These are phyloP conservation scores for Cladopsammia gracilis DNA, from an alignment of 64 coral and sea anemone genomes.

Conservation along the genomic window DNA sequence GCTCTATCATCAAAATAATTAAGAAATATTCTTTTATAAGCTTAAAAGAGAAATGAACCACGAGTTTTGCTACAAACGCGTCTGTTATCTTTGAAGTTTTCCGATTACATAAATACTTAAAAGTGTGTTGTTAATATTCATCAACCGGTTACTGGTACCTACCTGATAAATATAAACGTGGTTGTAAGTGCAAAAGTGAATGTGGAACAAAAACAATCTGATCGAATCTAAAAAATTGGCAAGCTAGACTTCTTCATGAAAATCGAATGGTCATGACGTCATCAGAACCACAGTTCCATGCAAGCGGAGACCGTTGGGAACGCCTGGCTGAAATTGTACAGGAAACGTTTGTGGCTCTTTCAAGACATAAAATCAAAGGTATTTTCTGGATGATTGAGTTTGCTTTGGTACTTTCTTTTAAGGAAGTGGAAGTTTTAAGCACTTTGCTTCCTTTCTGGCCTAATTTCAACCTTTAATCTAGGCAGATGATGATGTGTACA, in stretches of 20 bases:
- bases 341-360: neutral
- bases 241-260: neutral
- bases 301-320: neutral
- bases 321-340: neutral
- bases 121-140: neutral
- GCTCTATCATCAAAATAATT: too few species aligned
- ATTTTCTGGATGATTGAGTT: neutral
- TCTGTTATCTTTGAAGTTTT: too few species aligned
- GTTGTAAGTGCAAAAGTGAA: neutral
- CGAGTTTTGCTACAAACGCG: too few species aligned
- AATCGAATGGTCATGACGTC: conserved; percentile 1
- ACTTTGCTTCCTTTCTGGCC: too few species aligned
- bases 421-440: neutral
- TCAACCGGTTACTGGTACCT: neutral
- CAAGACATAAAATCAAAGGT: neutral
- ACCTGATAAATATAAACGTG: conserved; percentile 22
- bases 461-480: too few species aligned
- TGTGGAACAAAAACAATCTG: neutral
- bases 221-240: too few species aligned
- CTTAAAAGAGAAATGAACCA: too few species aligned
- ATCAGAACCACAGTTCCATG: neutral
- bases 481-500: too few species aligned
- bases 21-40: too few species aligned
- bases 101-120: conserved; percentile 1
- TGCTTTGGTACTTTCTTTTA: neutral